Evolutionary conservation across 2,113 vertebrate genomes (phyloP).

Genomic region (Odocoileus hemionus): DNA sequence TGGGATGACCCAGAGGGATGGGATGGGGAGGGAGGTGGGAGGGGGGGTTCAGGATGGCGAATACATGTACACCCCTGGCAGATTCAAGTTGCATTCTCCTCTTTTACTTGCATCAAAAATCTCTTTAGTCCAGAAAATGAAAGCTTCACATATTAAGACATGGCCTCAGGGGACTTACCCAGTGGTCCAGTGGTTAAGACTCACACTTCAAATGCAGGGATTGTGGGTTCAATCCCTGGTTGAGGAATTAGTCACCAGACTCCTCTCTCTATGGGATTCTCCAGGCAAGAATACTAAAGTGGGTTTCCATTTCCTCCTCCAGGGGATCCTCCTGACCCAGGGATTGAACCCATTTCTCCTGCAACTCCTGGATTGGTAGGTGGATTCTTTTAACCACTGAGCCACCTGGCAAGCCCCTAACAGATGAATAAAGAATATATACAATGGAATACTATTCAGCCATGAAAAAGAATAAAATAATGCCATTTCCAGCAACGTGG

Average conservation of each 20-base stretch:
- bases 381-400: neutral
- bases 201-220: neutral
- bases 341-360: neutral
- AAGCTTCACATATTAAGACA: neutral
- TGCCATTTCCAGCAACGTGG: neutral
- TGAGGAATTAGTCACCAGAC: neutral
- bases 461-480: neutral
- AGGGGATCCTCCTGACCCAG: neutral
- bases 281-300: neutral
- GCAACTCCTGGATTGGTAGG: neutral
- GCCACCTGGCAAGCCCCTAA: neutral
- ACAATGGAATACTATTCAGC: neutral
- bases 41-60: no score
- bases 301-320: neutral
- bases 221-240: neutral
- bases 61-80: no score
- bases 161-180: neutral
- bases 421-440: neutral
- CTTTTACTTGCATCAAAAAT: neutral
- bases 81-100: neutral
- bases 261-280: neutral
- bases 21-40: no score
- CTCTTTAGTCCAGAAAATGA: neutral
- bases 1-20: no score
- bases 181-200: neutral